Evolutionary conservation across 1,140 invertebrate species (phyloP).

Genomic region (Cyrtorhinus lividipennis): DNA sequence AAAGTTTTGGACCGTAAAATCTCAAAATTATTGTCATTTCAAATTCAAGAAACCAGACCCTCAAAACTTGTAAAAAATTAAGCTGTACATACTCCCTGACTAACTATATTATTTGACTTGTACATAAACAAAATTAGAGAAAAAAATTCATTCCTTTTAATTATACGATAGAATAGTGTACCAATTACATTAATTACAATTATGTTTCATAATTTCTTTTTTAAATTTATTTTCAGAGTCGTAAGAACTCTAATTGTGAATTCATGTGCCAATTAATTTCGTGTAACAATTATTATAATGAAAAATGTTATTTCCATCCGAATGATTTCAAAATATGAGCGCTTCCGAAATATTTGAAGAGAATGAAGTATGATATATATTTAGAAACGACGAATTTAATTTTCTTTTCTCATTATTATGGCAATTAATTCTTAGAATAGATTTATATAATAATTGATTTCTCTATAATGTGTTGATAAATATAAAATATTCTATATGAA

Average conservation of each 20-base stretch:
- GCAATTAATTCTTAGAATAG: conserved; percentile 15
- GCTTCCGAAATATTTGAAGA: conserved; percentile 13
- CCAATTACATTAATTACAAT: neutral
- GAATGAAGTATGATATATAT: conserved; percentile 13
- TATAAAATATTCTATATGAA: conserved; percentile 18
- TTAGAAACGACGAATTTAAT: neutral
- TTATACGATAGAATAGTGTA: conserved; percentile 9
- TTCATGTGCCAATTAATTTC: conserved; percentile 20
- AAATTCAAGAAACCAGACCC: too few species aligned
- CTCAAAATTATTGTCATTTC: too few species aligned
- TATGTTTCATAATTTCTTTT: conserved; percentile 3
- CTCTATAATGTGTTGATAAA: conserved; percentile 19
- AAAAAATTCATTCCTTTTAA: conserved; percentile 14
- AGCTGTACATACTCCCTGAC: too few species aligned
- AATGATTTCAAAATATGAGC: conserved; percentile 12
- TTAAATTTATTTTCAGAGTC: neutral
- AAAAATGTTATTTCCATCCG: too few species aligned
- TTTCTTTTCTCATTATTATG: neutral
- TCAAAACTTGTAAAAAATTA: too few species aligned
- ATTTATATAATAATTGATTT: conserved; percentile 16
- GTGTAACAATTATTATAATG: too few species aligned
- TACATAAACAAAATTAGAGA: neutral
- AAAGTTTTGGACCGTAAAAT: too few species aligned
- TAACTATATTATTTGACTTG: too few species aligned
- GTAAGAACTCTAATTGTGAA: conserved; percentile 9